Conservation (phyloP, 2,888 invertebrate genomes). For the Nomada flava region DNA sequence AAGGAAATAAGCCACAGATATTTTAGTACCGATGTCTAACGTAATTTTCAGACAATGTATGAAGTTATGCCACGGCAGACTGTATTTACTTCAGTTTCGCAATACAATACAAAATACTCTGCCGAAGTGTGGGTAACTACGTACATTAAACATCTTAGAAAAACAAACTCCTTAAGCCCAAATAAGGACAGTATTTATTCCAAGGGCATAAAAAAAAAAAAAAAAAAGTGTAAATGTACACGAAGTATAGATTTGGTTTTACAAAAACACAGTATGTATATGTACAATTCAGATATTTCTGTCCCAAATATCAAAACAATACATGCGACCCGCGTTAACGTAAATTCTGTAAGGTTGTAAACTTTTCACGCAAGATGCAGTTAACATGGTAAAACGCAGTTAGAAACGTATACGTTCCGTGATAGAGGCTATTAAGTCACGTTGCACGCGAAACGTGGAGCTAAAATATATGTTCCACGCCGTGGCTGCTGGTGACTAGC, state of each 20-base stretch:
- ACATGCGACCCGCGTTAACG: background rate
- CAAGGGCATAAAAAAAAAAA: background rate
- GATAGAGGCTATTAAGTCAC: conserved; percentile 52
- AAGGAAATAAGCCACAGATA: conserved; percentile 12
- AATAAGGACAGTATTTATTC: conserved; percentile 5
- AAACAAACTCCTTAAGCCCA: conserved; percentile 6
- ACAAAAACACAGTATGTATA: background rate
- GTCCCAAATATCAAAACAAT: background rate
- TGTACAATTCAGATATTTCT: background rate
- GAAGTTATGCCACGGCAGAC: background rate
- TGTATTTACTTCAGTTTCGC: conserved; percentile 11
- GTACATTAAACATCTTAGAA: background rate
- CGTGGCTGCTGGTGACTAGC: conserved; percentile 19
- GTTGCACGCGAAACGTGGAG: conserved; percentile 53
- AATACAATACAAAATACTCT: background rate
- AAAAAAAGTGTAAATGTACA: background rate
- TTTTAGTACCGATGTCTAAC: conserved; percentile 20
- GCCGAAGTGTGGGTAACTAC: too few relatives aligned
- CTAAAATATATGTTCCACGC: conserved; percentile 53
- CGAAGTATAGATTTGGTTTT: conserved; percentile 5
- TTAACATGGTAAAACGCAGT: conserved; percentile 27
- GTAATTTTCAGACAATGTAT: conserved; percentile 19
- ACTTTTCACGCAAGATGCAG: conserved; percentile 27
- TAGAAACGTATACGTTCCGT: conserved; percentile 29
- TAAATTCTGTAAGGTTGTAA: background rate